Evolutionary conservation across 2,888 invertebrate genomes (phyloP).

Genomic region (Eupithecia subumbrata): DNA sequence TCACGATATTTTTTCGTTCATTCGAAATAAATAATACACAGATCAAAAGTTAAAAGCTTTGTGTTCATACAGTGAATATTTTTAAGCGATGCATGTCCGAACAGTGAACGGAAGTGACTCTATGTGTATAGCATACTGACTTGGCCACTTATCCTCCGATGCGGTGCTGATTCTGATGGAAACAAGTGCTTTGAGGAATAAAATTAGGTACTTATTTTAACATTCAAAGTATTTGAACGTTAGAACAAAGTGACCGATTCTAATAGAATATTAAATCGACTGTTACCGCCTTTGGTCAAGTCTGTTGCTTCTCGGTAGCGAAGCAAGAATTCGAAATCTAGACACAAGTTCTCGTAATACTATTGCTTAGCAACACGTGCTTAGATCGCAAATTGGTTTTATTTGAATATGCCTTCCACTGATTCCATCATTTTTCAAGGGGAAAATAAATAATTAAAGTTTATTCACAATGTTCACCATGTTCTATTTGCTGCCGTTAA

Average conservation of each 20-base stretch:
- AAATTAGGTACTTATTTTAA: slow-evolving; percentile 31
- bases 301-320: neutral
- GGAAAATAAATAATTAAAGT: neutral
- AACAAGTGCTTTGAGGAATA: slow-evolving; percentile 43
- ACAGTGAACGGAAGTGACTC: slow-evolving; percentile 70
- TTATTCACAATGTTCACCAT: neutral
- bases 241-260: slow-evolving; percentile 6
- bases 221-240: slow-evolving; percentile 18
- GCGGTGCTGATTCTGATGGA: slow-evolving; percentile 39
- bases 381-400: neutral
- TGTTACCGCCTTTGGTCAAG: slow-evolving; percentile 10
- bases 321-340: slow-evolving; percentile 10
- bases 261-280: slow-evolving; percentile 22
- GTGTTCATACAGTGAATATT: slow-evolving; percentile 66
- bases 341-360: neutral
- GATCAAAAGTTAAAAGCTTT: slow-evolving; percentile 58
- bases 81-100: slow-evolving; percentile 73
- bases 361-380: slow-evolving; percentile 1
- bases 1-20: slow-evolving; percentile 40
- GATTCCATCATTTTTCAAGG: neutral
- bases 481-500: neutral
- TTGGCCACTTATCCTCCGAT: slow-evolving; percentile 45
- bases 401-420: neutral
- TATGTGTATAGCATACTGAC: slow-evolving; percentile 71
- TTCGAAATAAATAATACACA: slow-evolving; percentile 58